Evolutionary conservation across 2,888 invertebrate species (phyloP).

Genomic region (Drosophila colorata): DNA sequence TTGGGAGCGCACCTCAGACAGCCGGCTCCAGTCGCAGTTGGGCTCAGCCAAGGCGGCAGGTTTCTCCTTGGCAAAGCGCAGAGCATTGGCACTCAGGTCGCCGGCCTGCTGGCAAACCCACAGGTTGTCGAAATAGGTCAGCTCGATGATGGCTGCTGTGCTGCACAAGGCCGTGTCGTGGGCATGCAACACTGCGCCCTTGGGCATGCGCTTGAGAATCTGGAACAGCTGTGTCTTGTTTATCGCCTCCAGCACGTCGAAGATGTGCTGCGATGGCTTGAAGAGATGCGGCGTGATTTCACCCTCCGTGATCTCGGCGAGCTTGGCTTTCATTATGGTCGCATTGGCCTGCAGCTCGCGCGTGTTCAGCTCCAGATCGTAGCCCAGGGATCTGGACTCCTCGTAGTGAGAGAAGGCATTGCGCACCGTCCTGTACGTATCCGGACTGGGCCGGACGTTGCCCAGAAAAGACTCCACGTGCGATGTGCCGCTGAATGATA

Average conservation of each 20-base stretch:
- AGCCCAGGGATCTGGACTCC: slow-evolving; percentile 86
- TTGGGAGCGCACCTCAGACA: slow-evolving; percentile 65
- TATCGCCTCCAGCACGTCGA: slow-evolving; percentile 87
- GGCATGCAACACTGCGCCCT: slow-evolving; percentile 90
- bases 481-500: slow-evolving; percentile 45
- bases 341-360: slow-evolving; percentile 87
- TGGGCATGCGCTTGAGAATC: slow-evolving; percentile 87
- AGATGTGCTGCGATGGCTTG: slow-evolving; percentile 89
- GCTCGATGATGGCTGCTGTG: slow-evolving; percentile 87
- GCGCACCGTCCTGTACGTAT: slow-evolving; percentile 83
- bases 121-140: slow-evolving; percentile 88
- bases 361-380: slow-evolving; percentile 85
- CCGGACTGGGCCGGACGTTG: slow-evolving; percentile 62
- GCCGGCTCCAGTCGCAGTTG: slow-evolving; percentile 72
- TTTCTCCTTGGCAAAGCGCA: slow-evolving; percentile 66
- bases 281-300: slow-evolving; percentile 87
- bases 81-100: slow-evolving; percentile 40
- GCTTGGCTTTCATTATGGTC: slow-evolving; percentile 87
- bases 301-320: slow-evolving; percentile 86
- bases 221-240: slow-evolving; percentile 88
- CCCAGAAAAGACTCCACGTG: slow-evolving; percentile 56
- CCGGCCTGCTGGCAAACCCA: slow-evolving; percentile 83
- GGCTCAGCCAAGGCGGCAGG: slow-evolving; percentile 38
- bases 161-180: slow-evolving; percentile 89
- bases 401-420: slow-evolving; percentile 86